Conservation (phyloP, 2,888 invertebrate genomes). For the Nematopogon swammerdamellus region DNA sequence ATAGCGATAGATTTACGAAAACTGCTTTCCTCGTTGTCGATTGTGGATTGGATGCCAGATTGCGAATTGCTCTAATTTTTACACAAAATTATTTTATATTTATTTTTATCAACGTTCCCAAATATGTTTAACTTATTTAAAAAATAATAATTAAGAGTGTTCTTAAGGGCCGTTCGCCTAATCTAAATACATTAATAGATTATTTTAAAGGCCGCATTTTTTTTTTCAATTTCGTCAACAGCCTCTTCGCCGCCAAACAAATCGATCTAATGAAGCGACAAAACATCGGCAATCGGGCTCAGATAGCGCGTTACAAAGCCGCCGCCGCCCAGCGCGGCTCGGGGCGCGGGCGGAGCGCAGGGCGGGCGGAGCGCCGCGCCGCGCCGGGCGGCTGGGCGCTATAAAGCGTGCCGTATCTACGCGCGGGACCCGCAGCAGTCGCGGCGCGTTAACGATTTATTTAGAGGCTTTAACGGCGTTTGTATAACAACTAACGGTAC, state of each 20-base stretch:
- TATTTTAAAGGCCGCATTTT: too few relatives aligned
- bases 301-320: background rate
- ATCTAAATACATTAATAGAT: too few relatives aligned
- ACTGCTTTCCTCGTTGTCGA: too few relatives aligned
- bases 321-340: background rate
- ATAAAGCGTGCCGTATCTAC: slow-evolving; percentile 39
- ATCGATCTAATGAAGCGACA: slow-evolving; percentile 1
- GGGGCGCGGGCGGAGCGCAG: background rate
- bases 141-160: too few relatives aligned
- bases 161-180: too few relatives aligned
- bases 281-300: background rate
- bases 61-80: too few relatives aligned
- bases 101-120: too few relatives aligned
- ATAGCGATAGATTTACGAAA: too few relatives aligned
- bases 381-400: slow-evolving; percentile 2
- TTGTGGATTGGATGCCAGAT: too few relatives aligned
- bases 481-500: slow-evolving; percentile 20
- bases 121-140: too few relatives aligned
- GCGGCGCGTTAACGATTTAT: slow-evolving; percentile 48
- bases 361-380: slow-evolving; percentile 4
- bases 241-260: background rate
- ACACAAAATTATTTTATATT: too few relatives aligned
- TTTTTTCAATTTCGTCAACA: too few relatives aligned
- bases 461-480: slow-evolving; percentile 50
- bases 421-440: slow-evolving; percentile 23